Conservation (phyloP, 2,797 vertebrate genomes). For the Tinamus major region DNA sequence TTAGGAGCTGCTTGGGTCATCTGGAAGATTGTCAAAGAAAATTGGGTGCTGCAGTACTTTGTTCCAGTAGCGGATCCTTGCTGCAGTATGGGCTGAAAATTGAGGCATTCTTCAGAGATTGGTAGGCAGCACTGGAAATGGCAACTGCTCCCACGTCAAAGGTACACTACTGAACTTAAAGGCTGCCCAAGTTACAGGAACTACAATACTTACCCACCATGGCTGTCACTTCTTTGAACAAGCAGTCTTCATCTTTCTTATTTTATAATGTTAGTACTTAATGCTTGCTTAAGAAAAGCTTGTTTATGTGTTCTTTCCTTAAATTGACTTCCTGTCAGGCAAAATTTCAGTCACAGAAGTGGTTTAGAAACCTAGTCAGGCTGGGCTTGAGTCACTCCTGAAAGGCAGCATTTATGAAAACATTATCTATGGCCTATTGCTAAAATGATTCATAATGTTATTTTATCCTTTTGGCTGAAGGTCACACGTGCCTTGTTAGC, state of each 20-base stretch:
- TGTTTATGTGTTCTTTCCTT: not conserved
- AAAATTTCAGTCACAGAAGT: not conserved
- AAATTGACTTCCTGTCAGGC: not conserved
- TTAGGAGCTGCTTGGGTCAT: conserved; percentile 15
- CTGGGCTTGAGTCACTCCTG: not conserved
- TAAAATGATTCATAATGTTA: not conserved
- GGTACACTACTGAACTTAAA: not conserved
- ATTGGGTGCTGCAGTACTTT: not conserved
- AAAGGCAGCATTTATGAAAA: not conserved
- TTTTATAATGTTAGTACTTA: not conserved
- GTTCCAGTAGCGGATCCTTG: not conserved
- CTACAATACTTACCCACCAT: not conserved
- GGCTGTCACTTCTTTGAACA: not conserved
- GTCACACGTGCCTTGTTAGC: not conserved
- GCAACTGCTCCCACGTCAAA: not conserved
- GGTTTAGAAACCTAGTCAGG: not conserved
- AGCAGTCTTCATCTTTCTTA: not conserved
- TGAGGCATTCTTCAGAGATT: not conserved
- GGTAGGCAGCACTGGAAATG: not conserved
- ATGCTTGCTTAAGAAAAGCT: not conserved
- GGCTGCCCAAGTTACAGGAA: not conserved
- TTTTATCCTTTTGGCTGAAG: not conserved
- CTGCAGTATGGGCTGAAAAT: not conserved
- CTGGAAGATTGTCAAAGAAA: not conserved
- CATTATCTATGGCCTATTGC: not conserved